phyloP scores from a whole-genome alignment of 2,113 vertebrate genomes.

The Pongo pygmaeus region DNA sequence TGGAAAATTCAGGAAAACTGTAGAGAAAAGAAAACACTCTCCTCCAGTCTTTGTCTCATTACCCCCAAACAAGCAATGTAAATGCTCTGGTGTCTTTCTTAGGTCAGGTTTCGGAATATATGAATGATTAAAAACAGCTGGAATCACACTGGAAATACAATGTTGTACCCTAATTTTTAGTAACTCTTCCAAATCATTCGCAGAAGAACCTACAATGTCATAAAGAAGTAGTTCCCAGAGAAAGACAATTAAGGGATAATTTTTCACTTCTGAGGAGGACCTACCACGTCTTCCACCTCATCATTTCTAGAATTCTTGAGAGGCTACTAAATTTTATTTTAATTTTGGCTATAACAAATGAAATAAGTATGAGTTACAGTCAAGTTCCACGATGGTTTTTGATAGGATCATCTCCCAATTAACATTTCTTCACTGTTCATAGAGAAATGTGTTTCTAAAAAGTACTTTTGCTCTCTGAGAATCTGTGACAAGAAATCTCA shows the following conservation, averaged over 20 bases:
- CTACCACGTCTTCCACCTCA: not conserved
- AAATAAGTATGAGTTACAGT: not conserved
- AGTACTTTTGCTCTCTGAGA: constrained; percentile 25
- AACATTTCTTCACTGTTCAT: not conserved
- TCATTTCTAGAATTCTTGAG: not conserved
- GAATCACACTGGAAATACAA: not conserved
- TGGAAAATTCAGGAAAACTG: not conserved
- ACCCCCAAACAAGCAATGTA: not conserved
- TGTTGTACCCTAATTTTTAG: not conserved
- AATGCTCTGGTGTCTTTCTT: not conserved
- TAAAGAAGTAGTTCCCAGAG: not conserved
- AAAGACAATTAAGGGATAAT: not conserved
- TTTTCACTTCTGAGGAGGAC: not conserved
- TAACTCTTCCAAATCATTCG: not conserved
- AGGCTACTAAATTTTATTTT: not conserved
- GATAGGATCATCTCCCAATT: not conserved
- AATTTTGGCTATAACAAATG: not conserved
- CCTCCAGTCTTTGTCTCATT: not conserved
- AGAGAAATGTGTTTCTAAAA: not conserved
- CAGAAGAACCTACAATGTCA: not conserved
- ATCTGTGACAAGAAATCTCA: not conserved
- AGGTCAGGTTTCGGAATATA: not conserved
- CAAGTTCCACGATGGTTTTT: not conserved
- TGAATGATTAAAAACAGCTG: not conserved
- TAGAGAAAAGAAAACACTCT: not conserved